phyloP scores from a whole-genome alignment of 2,888 invertebrate genomes.

The Hoplodrina ambigua region DNA sequence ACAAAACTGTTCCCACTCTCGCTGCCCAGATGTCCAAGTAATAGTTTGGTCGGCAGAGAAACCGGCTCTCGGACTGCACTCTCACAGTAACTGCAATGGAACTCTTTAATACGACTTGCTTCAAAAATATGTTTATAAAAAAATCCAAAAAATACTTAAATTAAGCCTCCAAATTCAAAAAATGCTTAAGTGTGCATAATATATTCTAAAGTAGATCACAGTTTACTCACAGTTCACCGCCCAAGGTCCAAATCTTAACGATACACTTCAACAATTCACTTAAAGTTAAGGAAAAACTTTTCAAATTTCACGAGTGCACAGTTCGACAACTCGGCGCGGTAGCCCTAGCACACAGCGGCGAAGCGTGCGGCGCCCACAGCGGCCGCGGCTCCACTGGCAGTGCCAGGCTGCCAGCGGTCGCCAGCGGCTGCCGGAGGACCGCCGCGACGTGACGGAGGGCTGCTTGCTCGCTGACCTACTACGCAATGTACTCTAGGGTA shows the following conservation, averaged over 20 bases:
- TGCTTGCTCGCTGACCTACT: no score
- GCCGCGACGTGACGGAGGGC: no score
- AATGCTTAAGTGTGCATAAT: no score
- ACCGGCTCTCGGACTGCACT: no score
- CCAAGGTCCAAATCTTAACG: background rate
- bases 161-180: background rate
- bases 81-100: no score
- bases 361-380: slow-evolving; percentile 19
- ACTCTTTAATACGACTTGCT: no score
- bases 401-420: background rate
- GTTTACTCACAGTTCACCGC: slow-evolving; percentile 24
- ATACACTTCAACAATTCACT: slow-evolving; percentile 14
- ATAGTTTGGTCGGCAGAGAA: background rate
- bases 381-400: slow-evolving; percentile 38
- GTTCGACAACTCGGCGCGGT: background rate
- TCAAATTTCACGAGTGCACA: slow-evolving; percentile 30
- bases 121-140: background rate
- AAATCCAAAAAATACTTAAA: background rate
- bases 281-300: slow-evolving; percentile 15
- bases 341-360: background rate
- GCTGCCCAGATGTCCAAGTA: background rate
- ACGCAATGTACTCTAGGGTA: no score
- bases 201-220: background rate
- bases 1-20: background rate
- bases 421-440: no score